Evolutionary conservation across 2,888 invertebrate genomes (phyloP), one percentile per base, ranked within the genome.

Genomic region (Polylopha cassiicola): DNA sequence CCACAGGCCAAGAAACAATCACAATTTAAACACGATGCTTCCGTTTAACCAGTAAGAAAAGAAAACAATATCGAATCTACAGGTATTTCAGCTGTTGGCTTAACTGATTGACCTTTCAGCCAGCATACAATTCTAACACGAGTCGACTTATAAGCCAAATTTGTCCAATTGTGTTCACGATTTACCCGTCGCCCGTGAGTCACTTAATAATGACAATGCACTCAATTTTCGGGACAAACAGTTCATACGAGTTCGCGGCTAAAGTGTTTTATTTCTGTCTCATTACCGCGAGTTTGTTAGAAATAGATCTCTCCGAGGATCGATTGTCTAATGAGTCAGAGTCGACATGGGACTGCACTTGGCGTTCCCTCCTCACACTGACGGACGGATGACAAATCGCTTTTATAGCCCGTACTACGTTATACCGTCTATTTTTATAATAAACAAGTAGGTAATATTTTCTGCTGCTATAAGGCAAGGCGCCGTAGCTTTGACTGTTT

Each of bases 361-460:
- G 79, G 73, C 79, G 65, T 61, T 52, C 65, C 63, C 60, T 56
- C 58, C 55, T 59, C 58, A 58, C 56, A 57, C 56, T 80, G 81
- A 81, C 78, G 72, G 80, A 80, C 78, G 72, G 80, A 81, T 82
- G 76, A 76, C 72, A 70, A 74, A 78, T 75, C 71, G 70, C 71
- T 74, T 71, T 76, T 68, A 73, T 70, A 71, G 73, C 67, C 68
- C 61, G 52, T 60, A 55, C 55, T 46, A 54, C 59, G 47, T 57
- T 62, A 66, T 68, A 68, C 62, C 69, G 63, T 59, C 63, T 55
- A 51, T 50, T 11, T 28, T 28, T 58, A 52, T 59, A 66, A 71
- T 61, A 56, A 68, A 67, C 65, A 69, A 61, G 58, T 54, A 62
- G 65, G 62, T 64, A 61, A 67, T 33, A 30, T 36, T 36, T 41